Base-by-base conservation (phyloP, 2,888 invertebrate genomes). In the Ophion costatus region DNA sequence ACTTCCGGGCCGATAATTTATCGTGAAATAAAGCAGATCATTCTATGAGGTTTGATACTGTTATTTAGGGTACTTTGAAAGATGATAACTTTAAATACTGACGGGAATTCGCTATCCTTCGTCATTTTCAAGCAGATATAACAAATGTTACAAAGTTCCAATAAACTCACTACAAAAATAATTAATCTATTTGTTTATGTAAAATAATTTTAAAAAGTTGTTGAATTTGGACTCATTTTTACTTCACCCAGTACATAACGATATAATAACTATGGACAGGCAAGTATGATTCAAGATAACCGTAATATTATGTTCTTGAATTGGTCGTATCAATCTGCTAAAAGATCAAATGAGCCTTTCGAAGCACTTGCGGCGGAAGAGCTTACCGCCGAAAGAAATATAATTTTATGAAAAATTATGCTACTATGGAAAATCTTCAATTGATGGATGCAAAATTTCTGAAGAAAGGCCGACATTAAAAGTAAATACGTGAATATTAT, bases 401-500 rank as follows among this genome's bases (percentile, higher is more conserved):
- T 17, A 69, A 69, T 24, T 9, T 9, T 24, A 69, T 17, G 17
- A 51, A 51, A 51, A 69, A 69, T 24, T 24, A 51, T n/a, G 38
- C 69, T 29, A 24, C 17, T 45, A 24, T 7, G 22, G 24, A 51
- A 45, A 51, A 10, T 11, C 7, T 11, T 66, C 59, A 51, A 76
- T 24, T 24, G 59, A 51, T 51, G 75, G 73, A 66, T 64, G 76
- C 70, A 57, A 67, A 17, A 14, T 57, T 22, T 45, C 42, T 22
- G 20, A 22, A 22, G 22, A 70, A 56, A 42, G 20, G 2, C 56
- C 17, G 17, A 33, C 22, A 66, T 14, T 51, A 45, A 75, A 75
- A n/a, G 22, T 51, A 24, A 66, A 56, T 33, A 59, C 11, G 33
- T 70, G 20, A 57, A 77, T 76, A 57, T 66, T 22, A 82, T 74